Evolutionary conservation across 2,888 invertebrate genomes (phyloP).

Genomic region (Apodemia hepburni): DNA sequence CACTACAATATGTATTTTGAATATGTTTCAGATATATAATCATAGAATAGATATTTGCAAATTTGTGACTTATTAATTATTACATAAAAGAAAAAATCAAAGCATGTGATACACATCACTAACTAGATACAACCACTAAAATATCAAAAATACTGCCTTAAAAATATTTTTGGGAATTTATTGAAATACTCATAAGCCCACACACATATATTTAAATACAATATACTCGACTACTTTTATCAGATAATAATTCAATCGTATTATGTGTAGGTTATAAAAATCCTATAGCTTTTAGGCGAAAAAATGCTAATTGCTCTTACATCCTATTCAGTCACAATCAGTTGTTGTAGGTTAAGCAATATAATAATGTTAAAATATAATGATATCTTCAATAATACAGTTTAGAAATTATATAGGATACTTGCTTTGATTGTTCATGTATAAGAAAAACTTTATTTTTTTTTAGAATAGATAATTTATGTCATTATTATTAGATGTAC

Average conservation of each 20-base stretch:
- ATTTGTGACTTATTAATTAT: neutral
- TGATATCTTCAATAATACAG: too few relatives aligned
- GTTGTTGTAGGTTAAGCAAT: too few relatives aligned
- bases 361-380: too few relatives aligned
- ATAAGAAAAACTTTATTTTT: too few relatives aligned
- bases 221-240: neutral
- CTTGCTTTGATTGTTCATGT: too few relatives aligned
- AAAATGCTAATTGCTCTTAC: neutral
- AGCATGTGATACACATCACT: neutral
- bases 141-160: neutral
- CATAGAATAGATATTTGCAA: neutral
- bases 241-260: neutral
- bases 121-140: neutral
- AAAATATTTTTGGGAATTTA: neutral
- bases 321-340: neutral
- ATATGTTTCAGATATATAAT: neutral
- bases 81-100: neutral
- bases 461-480: too few relatives aligned
- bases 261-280: neutral
- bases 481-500: too few relatives aligned
- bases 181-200: neutral
- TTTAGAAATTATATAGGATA: too few relatives aligned
- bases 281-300: neutral
- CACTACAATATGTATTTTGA: neutral
- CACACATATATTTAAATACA: neutral